phyloP scores from a whole-genome alignment of 2,888 invertebrate species.

The Eudasyphora cyanicolor region DNA sequence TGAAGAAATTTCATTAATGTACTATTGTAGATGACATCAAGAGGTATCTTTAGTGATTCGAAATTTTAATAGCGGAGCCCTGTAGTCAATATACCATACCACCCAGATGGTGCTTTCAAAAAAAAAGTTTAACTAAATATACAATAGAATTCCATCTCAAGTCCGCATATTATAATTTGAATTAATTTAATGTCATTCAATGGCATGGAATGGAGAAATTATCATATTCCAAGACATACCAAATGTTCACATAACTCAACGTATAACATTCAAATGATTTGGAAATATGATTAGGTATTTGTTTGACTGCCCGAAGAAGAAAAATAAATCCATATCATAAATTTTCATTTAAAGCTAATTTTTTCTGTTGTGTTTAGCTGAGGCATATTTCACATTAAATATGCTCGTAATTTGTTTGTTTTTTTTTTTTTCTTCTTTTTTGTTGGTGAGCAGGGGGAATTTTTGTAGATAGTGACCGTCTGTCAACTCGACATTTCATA shows the following conservation, averaged over 20 bases:
- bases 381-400: conserved; percentile 11
- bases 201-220: too few relatives aligned
- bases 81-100: too few relatives aligned
- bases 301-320: not conserved
- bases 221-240: not conserved
- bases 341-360: conserved; percentile 29
- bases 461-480: not conserved
- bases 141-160: not conserved
- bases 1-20: too few relatives aligned
- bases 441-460: too few relatives aligned
- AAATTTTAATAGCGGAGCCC: too few relatives aligned
- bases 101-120: too few relatives aligned
- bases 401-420: conserved; percentile 17
- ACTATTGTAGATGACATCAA: too few relatives aligned
- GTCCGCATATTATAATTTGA: not conserved
- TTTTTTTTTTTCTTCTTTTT: too few relatives aligned
- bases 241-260: not conserved
- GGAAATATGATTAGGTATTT: not conserved
- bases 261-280: not conserved
- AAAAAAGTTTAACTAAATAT: too few relatives aligned
- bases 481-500: conserved; percentile 22
- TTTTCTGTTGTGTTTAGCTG: not conserved
- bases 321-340: conserved; percentile 15
- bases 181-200: not conserved
- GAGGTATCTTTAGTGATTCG: too few relatives aligned